Base-by-base conservation (phyloP, 2,113 vertebrate species). In the Sander vitreus region DNA sequence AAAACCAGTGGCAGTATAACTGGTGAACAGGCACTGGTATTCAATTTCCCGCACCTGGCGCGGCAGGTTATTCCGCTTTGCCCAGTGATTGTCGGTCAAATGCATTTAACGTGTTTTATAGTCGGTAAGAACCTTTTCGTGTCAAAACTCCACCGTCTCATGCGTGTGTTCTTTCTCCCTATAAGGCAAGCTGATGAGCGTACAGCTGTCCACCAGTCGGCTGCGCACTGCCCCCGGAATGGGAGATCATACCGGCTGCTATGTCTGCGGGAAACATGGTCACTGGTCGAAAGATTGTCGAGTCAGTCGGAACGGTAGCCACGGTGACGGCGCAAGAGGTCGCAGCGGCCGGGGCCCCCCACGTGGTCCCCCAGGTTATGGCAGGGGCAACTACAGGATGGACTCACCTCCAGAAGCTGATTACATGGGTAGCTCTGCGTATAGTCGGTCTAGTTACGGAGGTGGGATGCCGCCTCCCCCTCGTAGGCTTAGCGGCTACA, bases 271-370 rank as follows among this genome's bases (percentile, higher is more conserved):
- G 84, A 97, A 98, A 93, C 97, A 97, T 69, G 98, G 98, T 81
- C 98, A 99, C 91, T 99, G 98, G 98, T 99, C 98, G 67, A 98
- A 98, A 95, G 96, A 98, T 93, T 99, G 98, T 87, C 97, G 97
- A 1, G 92, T 96, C 80, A 94, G 96, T 89, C 96, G 97, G 67
- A 93, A 93, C 47, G 85, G 89, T 93, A 92, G 92, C 91, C 80
- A 91, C 87, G 76, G 86, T 16, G 93, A 92, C 2, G 86, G 68
- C 83, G 27, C 43, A 77, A 92, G 93, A 88, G 90, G 84, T 76
- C 88, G 62, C 64, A 73, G 84, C 53, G 45, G 87, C 81, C 76
- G 89, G 68, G 90, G 36, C 51, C 90, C 54, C 65, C 93, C 88
- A 53, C 88, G 30, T 47, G 81, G 66, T 39, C 90, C 89, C 76